Evolutionary conservation across 2,797 vertebrate species (phyloP).

Genomic region (Naso thynnoides): DNA sequence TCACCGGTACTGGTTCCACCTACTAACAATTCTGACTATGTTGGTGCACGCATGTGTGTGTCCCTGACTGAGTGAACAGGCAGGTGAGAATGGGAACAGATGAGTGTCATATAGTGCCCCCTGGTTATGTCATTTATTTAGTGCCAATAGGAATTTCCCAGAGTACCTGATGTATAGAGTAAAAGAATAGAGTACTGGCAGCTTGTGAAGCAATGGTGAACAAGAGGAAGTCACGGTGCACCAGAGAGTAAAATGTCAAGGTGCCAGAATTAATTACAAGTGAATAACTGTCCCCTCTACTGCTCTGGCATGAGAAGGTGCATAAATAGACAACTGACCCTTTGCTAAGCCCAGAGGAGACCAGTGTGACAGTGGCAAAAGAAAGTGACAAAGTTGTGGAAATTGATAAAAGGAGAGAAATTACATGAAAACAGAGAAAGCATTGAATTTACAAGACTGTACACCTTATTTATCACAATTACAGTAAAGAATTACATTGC

Average conservation of each 20-base stretch:
- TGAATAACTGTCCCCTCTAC: too few species aligned
- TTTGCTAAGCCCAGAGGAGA: constrained; percentile 1
- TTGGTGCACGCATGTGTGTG: too few species aligned
- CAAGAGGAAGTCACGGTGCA: too few species aligned
- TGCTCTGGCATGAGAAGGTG: neutral
- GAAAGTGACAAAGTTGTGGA: neutral
- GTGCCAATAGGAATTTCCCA: neutral
- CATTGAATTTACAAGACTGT: constrained; percentile 24
- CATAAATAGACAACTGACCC: constrained; percentile 6
- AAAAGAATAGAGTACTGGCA: too few species aligned
- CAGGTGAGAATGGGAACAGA: neutral
- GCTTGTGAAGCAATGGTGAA: too few species aligned
- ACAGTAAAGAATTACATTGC: constrained; percentile 28
- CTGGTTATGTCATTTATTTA: too few species aligned
- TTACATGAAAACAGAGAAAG: constrained; percentile 5
- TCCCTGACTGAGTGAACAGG: neutral
- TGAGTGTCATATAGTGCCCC: neutral
- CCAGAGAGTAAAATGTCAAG: too few species aligned
- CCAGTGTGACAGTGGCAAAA: neutral
- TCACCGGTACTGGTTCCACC: too few species aligned
- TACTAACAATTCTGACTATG: too few species aligned
- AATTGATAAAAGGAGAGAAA: constrained; percentile 13
- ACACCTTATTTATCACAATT: constrained; percentile 58
- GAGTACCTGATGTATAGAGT: neutral
- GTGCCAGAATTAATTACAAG: too few species aligned